Percentiles rank a stretch among this genome's conserved stretches.
Conservation (phyloP, 2,888 invertebrate genomes). For the Rhagium mordax region DNA sequence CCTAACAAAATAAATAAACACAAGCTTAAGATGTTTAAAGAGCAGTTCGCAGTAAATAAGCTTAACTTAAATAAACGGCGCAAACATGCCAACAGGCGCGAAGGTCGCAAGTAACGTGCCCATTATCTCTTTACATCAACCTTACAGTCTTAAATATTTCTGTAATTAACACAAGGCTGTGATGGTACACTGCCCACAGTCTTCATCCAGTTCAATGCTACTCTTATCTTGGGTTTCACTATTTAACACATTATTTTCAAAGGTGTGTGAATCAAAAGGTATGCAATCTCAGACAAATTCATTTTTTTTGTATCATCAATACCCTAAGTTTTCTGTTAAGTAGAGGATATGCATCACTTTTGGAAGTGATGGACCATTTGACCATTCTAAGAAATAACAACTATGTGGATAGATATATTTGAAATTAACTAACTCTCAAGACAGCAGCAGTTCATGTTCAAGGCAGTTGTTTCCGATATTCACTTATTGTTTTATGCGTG, state of each 20-base stretch:
- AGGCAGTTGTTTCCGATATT: too few relatives aligned
- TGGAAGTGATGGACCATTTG: too few relatives aligned
- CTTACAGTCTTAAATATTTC: slow-evolving; percentile 56
- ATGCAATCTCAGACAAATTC: too few relatives aligned
- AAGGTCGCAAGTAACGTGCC: slow-evolving; percentile 52
- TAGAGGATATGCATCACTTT: too few relatives aligned
- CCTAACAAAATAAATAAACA: background rate
- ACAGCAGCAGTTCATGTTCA: too few relatives aligned
- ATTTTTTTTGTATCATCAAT: too few relatives aligned
- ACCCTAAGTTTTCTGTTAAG: too few relatives aligned
- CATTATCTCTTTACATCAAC: slow-evolving; percentile 56
- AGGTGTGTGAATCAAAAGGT: too few relatives aligned
- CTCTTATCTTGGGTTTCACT: slow-evolving; percentile 23
- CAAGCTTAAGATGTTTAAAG: background rate
- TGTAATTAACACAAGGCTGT: slow-evolving; percentile 63
- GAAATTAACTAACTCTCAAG: too few relatives aligned
- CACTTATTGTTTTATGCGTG: too few relatives aligned
- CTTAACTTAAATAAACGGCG: slow-evolving; percentile 2
- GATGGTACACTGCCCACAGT: slow-evolving; percentile 59
- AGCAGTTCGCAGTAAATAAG: background rate
- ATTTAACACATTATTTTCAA: background rate
- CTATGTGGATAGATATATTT: too few relatives aligned
- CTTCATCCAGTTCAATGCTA: slow-evolving; percentile 50
- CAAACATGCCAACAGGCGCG: slow-evolving; percentile 41
- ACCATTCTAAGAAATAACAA: too few relatives aligned